Conservation (phyloP, 2,113 vertebrate genomes). For the Anarrhichthys ocellatus region DNA sequence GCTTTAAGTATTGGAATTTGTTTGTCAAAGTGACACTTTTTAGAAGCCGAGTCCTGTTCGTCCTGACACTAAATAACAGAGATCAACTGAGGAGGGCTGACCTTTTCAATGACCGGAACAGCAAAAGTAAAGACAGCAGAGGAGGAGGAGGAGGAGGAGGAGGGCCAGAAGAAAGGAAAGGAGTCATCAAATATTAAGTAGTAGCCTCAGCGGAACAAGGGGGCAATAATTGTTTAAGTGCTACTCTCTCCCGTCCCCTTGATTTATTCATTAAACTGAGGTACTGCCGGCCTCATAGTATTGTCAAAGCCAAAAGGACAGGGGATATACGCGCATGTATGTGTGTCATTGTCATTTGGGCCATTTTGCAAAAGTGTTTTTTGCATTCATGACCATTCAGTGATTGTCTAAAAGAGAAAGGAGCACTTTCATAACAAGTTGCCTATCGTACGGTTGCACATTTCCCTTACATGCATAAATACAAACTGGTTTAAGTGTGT, state of each 20-base stretch:
- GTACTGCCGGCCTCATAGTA: slow-evolving; percentile 2
- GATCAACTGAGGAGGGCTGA: slow-evolving; percentile 53
- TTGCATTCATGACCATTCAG: not conserved
- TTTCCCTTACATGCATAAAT: not conserved
- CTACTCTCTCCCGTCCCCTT: slow-evolving; percentile 66
- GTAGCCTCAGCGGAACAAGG: slow-evolving; percentile 81
- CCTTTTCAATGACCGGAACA: slow-evolving; percentile 54
- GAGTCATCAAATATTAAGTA: slow-evolving; percentile 85
- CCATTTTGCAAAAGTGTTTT: not conserved
- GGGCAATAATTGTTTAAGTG: slow-evolving; percentile 88
- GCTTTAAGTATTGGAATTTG: not conserved
- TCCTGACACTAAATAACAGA: slow-evolving; percentile 58
- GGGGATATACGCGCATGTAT: not conserved
- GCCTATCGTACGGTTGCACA: not conserved
- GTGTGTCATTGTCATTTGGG: not conserved
- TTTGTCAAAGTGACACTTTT: slow-evolving; percentile 32
- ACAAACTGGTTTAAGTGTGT: slow-evolving; percentile 1
- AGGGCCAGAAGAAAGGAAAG: slow-evolving; percentile 62
- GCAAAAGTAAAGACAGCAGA: slow-evolving; percentile 47
- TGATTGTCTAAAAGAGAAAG: not conserved
- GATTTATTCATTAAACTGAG: slow-evolving; percentile 81
- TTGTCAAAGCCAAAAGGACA: slow-evolving; percentile 6
- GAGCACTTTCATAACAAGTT: not conserved
- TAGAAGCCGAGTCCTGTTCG: not conserved
- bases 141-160: slow-evolving; percentile 40